phyloP scores from a whole-genome alignment of 1,140 invertebrate species.

The Araneus ventricosus region DNA sequence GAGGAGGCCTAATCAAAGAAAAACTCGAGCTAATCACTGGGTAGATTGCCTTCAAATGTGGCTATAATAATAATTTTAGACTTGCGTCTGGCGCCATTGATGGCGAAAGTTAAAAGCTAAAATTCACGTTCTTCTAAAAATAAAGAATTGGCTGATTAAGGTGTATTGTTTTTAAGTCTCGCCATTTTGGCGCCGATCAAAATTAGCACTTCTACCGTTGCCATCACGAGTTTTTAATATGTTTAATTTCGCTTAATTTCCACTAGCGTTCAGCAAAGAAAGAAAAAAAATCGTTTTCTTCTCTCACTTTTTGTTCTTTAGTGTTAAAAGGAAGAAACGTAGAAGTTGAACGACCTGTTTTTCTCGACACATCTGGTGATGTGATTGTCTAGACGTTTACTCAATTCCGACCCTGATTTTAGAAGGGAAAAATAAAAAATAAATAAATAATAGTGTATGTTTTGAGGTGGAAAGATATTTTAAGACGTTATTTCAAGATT shows the following conservation, averaged over 20 bases:
- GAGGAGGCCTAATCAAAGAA: not conserved
- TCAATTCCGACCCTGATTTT: constrained; percentile 10
- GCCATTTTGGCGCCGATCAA: constrained; percentile 29
- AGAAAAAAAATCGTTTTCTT: not conserved
- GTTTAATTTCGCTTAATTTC: constrained; percentile 10
- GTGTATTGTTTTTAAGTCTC: constrained; percentile 35
- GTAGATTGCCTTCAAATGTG: not conserved
- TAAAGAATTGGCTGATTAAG: constrained; percentile 14
- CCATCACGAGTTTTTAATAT: not conserved
- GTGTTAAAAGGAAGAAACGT: constrained; percentile 1
- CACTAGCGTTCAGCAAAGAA: not conserved
- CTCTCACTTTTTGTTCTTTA: not conserved
- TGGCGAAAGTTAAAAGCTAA: not conserved
- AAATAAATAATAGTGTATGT: not conserved
- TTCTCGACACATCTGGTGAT: not conserved
- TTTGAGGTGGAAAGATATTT: not conserved
- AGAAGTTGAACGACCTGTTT: constrained; percentile 32
- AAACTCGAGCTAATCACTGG: not conserved
- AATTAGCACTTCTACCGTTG: constrained; percentile 11
- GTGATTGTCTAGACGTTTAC: not conserved
- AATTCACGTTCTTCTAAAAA: not conserved
- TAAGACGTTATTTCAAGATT: constrained; percentile 12
- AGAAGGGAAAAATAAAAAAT: not conserved
- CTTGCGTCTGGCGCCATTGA: not conserved
- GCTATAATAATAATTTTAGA: constrained; percentile 29